Evolutionary conservation across 1,140 invertebrate genomes (phyloP).

Genomic region (Uloborus diversus): DNA sequence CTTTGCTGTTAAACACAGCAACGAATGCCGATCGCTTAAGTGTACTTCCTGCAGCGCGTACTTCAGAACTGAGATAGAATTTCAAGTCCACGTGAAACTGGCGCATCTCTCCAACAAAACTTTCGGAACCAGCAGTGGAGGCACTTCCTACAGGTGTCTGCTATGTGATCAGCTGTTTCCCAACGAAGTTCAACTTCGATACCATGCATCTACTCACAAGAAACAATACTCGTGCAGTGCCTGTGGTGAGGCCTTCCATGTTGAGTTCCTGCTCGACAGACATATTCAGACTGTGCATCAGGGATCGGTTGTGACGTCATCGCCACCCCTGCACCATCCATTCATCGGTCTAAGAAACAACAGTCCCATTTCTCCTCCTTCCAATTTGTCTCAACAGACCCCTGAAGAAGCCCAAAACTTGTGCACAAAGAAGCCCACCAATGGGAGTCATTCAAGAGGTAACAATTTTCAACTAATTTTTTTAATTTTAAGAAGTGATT

Average conservation of each 20-base stretch:
- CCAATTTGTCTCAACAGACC: background rate
- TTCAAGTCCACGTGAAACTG: slow-evolving; percentile 70
- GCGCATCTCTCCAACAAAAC: slow-evolving; percentile 64
- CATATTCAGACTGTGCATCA: slow-evolving; percentile 82
- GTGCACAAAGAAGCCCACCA: slow-evolving; percentile 72
- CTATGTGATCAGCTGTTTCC: slow-evolving; percentile 59
- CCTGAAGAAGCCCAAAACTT: slow-evolving; percentile 81
- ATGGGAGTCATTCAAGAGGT: background rate
- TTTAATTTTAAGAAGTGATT: background rate
- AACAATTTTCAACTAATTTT: background rate
- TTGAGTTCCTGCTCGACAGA: slow-evolving; percentile 84
- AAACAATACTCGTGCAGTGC: slow-evolving; percentile 80
- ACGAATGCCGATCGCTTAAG: slow-evolving; percentile 76
- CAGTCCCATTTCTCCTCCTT: slow-evolving; percentile 23
- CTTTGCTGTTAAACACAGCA: slow-evolving; percentile 86
- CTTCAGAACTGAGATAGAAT: slow-evolving; percentile 82
- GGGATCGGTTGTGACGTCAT: slow-evolving; percentile 39
- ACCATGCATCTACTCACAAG: slow-evolving; percentile 65
- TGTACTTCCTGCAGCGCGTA: slow-evolving; percentile 79
- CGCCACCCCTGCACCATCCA: background rate
- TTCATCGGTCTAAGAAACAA: background rate
- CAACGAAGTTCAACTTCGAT: slow-evolving; percentile 23
- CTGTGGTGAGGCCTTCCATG: slow-evolving; percentile 85
- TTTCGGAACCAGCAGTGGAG: background rate
- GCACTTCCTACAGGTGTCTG: slow-evolving; percentile 19